phyloP scores from a whole-genome alignment of 2,113 vertebrate genomes.

The Calypte anna region DNA sequence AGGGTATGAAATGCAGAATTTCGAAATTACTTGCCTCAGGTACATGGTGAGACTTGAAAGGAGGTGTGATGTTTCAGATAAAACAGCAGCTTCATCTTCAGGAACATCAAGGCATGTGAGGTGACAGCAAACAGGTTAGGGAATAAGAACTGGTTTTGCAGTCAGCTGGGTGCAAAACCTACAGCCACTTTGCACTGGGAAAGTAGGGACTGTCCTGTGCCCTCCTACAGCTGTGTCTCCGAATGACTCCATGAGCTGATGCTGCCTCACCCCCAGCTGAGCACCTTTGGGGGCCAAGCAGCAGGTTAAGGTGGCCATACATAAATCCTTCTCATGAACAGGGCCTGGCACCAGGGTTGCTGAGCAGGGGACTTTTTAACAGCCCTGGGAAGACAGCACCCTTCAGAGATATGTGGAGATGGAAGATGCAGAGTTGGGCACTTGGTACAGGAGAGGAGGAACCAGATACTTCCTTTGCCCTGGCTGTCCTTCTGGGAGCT shows the following conservation, averaged over 20 bases:
- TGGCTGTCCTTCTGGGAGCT: neutral
- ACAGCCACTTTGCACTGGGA: neutral
- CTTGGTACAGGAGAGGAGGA: neutral
- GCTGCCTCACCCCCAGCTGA: neutral
- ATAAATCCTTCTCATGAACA: neutral
- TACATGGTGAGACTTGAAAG: fast-evolving
- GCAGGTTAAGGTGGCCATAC: fast-evolving
- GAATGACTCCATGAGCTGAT: neutral
- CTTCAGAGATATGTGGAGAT: neutral
- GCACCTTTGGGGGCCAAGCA: neutral
- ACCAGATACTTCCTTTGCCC: neutral
- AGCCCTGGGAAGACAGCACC: neutral
- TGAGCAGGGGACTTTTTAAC: neutral
- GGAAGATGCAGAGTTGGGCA: neutral
- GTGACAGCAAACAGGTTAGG: neutral
- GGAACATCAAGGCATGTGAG: neutral
- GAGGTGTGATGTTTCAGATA: neutral
- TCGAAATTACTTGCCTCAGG: neutral
- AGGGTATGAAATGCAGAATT: neutral
- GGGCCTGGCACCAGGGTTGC: neutral
- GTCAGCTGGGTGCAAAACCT: neutral
- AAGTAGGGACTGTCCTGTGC: neutral
- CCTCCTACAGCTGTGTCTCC: neutral
- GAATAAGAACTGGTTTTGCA: neutral
- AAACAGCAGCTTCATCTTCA: neutral